Conservation (phyloP, 2,113 vertebrate species). For the Falcunculus frontatus region DNA sequence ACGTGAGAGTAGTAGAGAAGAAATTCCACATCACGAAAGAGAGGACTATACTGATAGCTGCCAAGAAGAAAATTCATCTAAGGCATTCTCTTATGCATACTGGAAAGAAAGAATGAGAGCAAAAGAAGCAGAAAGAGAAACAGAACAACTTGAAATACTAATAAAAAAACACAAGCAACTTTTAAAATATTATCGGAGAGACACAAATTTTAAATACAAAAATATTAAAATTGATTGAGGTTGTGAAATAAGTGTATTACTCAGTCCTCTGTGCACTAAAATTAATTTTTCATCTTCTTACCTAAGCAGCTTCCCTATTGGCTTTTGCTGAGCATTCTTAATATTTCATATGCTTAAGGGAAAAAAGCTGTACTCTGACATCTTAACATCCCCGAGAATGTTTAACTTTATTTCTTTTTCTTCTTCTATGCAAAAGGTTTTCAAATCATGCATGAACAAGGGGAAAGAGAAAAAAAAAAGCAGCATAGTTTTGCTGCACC, state of each 20-base stretch:
- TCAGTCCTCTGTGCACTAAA: constrained; percentile 72
- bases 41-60: neutral
- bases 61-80: neutral
- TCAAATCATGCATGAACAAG: neutral
- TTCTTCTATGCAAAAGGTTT: neutral
- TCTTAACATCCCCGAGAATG: constrained; percentile 45
- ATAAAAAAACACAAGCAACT: constrained; percentile 42
- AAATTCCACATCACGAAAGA: neutral
- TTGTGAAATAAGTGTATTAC: constrained; percentile 70
- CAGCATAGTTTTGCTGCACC: neutral
- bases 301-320: constrained; percentile 69
- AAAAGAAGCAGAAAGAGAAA: neutral
- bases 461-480: neutral
- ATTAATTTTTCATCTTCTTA: constrained; percentile 77
- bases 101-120: neutral
- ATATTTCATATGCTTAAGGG: constrained; percentile 72
- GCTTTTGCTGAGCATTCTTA: constrained; percentile 65
- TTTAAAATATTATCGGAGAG: constrained; percentile 56
- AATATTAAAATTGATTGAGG: constrained; percentile 78
- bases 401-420: constrained; percentile 37
- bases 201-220: constrained; percentile 63
- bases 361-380: constrained; percentile 68
- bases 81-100: neutral
- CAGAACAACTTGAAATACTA: neutral
- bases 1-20: neutral